A percentile compares a stretch with the other conserved stretches of the same genome.
Conservation (phyloP, 1,140 invertebrate genomes). For the Sogatella furcifera region DNA sequence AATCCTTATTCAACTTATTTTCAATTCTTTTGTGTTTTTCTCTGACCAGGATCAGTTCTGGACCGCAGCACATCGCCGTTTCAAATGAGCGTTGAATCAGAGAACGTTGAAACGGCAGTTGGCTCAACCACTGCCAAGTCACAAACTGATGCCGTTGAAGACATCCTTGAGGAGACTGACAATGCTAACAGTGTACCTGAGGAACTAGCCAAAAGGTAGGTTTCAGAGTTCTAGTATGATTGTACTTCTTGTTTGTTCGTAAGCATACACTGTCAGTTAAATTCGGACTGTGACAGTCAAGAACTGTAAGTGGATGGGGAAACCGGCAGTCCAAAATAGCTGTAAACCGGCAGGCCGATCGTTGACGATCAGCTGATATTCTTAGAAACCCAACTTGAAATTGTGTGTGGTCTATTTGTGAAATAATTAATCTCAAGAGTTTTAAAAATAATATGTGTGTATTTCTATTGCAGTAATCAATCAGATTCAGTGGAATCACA, state of each 20-base stretch:
- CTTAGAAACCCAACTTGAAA: too few relatives aligned
- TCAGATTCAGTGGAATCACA: neutral
- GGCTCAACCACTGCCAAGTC: neutral
- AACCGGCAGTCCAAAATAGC: too few relatives aligned
- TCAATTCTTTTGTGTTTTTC: too few relatives aligned
- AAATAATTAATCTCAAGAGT: neutral
- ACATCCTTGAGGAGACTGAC: neutral
- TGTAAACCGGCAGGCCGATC: too few relatives aligned
- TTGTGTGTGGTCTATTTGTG: too few relatives aligned
- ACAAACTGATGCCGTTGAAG: neutral
- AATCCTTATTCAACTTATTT: too few relatives aligned
- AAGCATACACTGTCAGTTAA: too few relatives aligned
- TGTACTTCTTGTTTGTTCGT: too few relatives aligned
- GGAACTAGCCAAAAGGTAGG: neutral
- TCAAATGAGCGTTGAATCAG: neutral
- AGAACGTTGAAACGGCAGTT: neutral
- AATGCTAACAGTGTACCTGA: neutral
- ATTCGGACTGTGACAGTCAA: too few relatives aligned
- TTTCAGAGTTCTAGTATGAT: too few relatives aligned
- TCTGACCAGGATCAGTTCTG: neutral
- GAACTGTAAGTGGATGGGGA: too few relatives aligned
- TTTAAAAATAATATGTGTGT: slow-evolving; percentile 7
- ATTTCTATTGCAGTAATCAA: neutral
- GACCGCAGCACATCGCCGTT: neutral
- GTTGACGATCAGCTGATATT: too few relatives aligned